These are phyloP conservation scores for Brachyrhaphis roseni DNA, from an alignment of 2,797 vertebrate species.

Conservation along the genomic window DNA sequence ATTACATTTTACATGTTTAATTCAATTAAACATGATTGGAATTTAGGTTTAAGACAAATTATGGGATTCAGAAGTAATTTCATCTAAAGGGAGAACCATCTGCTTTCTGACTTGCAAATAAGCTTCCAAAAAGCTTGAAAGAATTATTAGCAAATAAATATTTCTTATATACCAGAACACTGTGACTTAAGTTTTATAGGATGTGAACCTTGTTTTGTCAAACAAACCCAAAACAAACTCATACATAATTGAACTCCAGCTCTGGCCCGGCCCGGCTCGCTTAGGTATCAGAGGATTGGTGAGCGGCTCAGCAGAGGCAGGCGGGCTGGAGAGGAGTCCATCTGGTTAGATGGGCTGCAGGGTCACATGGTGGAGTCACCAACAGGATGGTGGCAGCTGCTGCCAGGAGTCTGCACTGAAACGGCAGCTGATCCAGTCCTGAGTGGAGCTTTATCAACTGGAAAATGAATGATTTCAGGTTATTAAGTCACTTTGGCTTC, in stretches of 20 bases:
- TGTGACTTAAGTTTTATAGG: not conserved
- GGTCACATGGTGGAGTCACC: slow-evolving; percentile 68
- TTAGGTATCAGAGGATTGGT: slow-evolving; percentile 39
- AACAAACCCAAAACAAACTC: not conserved
- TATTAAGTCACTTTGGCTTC: not conserved
- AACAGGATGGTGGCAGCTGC: slow-evolving; percentile 70
- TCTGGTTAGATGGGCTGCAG: slow-evolving; percentile 69
- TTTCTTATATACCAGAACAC: not conserved
- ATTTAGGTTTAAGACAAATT: not conserved
- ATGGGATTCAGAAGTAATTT: not conserved
- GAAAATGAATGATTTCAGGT: slow-evolving; percentile 30
- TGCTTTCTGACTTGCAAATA: not conserved
- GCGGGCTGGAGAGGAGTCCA: slow-evolving; percentile 61
- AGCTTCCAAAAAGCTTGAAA: not conserved
- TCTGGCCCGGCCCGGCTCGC: not conserved
- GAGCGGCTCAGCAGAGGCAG: slow-evolving; percentile 35
- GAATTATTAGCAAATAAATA: not conserved
- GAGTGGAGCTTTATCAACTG: slow-evolving; percentile 41
- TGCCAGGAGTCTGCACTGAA: slow-evolving; percentile 49
- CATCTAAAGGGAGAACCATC: not conserved
- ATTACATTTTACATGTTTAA: not conserved
- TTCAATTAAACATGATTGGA: not conserved
- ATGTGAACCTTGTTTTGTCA: not conserved
- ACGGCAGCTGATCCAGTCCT: slow-evolving; percentile 24
- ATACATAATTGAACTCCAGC: slow-evolving; percentile 32